Percentiles rank a stretch among this genome's conserved stretches.
phyloP scores from a whole-genome alignment of 2,888 invertebrate genomes.

The Heteromurus nitidus region DNA sequence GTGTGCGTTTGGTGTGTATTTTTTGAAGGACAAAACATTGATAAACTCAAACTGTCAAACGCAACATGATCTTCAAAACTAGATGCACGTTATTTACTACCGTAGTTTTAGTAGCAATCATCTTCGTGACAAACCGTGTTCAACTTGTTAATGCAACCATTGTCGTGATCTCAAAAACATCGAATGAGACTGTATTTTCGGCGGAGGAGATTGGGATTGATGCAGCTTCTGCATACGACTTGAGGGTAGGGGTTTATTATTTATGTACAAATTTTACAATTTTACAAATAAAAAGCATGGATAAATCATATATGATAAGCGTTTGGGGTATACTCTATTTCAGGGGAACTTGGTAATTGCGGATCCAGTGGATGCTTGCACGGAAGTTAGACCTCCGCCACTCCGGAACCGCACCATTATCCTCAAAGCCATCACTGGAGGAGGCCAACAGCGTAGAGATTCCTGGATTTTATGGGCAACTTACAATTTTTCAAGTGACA shows the following conservation, averaged over 20 bases:
- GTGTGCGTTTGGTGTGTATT: too few relatives aligned
- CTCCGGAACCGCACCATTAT: slow-evolving; percentile 39
- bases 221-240: slow-evolving; percentile 63
- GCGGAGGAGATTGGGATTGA: slow-evolving; percentile 68
- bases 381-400: slow-evolving; percentile 54
- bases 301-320: too few relatives aligned
- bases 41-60: too few relatives aligned
- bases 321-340: neutral
- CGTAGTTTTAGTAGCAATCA: slow-evolving; percentile 7
- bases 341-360: slow-evolving; percentile 63
- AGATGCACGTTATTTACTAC: neutral
- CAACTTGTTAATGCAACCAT: slow-evolving; percentile 57
- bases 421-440: slow-evolving; percentile 17
- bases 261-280: too few relatives aligned
- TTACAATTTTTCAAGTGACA: slow-evolving; percentile 33
- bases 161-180: slow-evolving; percentile 62
- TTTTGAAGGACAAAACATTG: too few relatives aligned
- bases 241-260: slow-evolving; percentile 41
- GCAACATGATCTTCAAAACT: neutral
- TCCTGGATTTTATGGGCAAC: slow-evolving; percentile 62
- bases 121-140: slow-evolving; percentile 4
- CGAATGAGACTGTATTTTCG: slow-evolving; percentile 64
- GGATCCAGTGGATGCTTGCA: slow-evolving; percentile 62
- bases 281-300: too few relatives aligned
- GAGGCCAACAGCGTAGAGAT: slow-evolving; percentile 27